A percentile compares a stretch with the other conserved stretches of the same genome.
These are phyloP conservation scores for Sycophila texana DNA, from an alignment of 2,888 invertebrate species.

Conservation along the genomic window DNA sequence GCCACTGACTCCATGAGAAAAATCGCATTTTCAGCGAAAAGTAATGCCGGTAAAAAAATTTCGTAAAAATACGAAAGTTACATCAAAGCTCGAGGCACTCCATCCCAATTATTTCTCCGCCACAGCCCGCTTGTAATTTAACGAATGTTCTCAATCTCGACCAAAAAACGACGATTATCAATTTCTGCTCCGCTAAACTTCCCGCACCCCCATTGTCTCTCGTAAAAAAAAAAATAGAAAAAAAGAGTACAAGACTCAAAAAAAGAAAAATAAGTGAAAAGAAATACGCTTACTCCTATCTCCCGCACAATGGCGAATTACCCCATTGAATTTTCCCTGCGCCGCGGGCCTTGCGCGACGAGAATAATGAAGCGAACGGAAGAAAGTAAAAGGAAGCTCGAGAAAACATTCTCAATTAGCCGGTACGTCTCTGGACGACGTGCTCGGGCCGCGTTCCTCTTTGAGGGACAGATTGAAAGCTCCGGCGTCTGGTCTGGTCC, in stretches of 20 bases:
- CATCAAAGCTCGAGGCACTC: conserved; percentile 3
- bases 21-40: neutral
- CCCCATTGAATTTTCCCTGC: neutral
- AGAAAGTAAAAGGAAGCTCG: conserved; percentile 6
- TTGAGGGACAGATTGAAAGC: conserved; percentile 44
- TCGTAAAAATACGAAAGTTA: neutral
- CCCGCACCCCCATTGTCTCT: neutral
- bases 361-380: neutral
- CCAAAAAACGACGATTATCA: neutral
- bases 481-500: conserved; percentile 7
- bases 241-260: conserved; percentile 1
- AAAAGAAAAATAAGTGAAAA: conserved; percentile 19
- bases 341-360: too few relatives aligned
- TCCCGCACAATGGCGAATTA: conserved; percentile 7
- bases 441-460: conserved; percentile 3
- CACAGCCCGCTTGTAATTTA: neutral
- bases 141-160: neutral
- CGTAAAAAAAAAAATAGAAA: neutral
- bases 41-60: neutral
- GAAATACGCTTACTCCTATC: conserved; percentile 5
- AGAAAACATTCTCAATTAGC: neutral
- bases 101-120: conserved; percentile 1
- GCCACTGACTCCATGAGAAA: neutral
- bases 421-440: neutral
- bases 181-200: neutral